Percentiles rank a stretch among this genome's conserved stretches.
Evolutionary conservation across 2,888 invertebrate species (phyloP).

Genomic region (Epistrophe eligans): DNA sequence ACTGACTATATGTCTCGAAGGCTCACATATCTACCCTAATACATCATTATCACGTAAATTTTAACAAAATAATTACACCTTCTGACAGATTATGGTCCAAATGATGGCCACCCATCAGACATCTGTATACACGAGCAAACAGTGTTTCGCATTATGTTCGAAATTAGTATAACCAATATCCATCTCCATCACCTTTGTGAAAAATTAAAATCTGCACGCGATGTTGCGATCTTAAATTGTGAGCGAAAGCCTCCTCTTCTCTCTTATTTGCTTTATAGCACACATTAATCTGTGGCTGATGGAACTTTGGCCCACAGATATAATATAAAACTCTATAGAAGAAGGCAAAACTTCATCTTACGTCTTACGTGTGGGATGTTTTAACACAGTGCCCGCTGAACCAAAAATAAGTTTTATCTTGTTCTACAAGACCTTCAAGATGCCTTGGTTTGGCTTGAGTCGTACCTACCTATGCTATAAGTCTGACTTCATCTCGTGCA

Average conservation of each 20-base stretch:
- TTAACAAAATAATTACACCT: slow-evolving; percentile 65
- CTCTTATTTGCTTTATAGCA: background rate
- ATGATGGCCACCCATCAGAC: slow-evolving; percentile 60
- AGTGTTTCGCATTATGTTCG: slow-evolving; percentile 29
- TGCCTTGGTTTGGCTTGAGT: slow-evolving; percentile 8
- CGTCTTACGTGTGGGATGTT: slow-evolving; percentile 33
- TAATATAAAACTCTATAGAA: background rate
- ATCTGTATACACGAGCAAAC: slow-evolving; percentile 43
- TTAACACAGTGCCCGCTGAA: background rate
- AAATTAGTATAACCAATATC: slow-evolving; percentile 64
- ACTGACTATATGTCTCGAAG: slow-evolving; percentile 12
- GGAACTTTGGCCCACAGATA: slow-evolving; percentile 49
- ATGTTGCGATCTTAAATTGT: slow-evolving; percentile 52
- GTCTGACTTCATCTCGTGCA: slow-evolving; percentile 28
- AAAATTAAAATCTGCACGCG: slow-evolving; percentile 69
- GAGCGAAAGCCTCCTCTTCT: slow-evolving; percentile 26
- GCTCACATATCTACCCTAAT: background rate
- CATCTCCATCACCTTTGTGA: slow-evolving; percentile 62
- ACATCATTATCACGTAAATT: slow-evolving; percentile 48
- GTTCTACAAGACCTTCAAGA: slow-evolving; percentile 58
- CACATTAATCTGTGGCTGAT: slow-evolving; percentile 36
- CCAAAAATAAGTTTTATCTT: slow-evolving; percentile 33
- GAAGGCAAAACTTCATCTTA: slow-evolving; percentile 6
- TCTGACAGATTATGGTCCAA: slow-evolving; percentile 37
- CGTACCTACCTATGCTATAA: too few species aligned